These are phyloP conservation scores for Leptopilina myrica DNA, from an alignment of 2,888 invertebrate genomes.

Conservation along the genomic window DNA sequence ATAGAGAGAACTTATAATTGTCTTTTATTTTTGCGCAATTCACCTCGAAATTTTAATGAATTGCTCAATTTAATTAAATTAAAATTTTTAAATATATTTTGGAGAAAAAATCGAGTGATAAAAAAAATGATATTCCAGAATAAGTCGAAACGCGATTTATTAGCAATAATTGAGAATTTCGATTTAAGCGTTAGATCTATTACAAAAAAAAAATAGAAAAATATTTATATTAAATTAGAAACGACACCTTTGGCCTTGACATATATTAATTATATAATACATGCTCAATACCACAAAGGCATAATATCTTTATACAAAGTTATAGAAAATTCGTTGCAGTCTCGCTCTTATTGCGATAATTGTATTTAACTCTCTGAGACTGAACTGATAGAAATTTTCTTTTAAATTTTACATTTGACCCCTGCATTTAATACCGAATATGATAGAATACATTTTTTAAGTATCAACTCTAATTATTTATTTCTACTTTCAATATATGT, in stretches of 20 bases:
- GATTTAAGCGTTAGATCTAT: constrained; percentile 22
- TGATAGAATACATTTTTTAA: constrained; percentile 22
- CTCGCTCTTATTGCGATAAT: constrained; percentile 16
- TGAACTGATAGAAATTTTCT: constrained; percentile 29
- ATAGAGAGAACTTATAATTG: too few relatives aligned
- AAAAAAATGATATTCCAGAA: constrained; percentile 36
- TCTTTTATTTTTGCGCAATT: too few relatives aligned
- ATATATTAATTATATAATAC: constrained; percentile 36
- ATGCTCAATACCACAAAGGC: constrained; percentile 31
- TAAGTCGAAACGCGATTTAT: constrained; percentile 25
- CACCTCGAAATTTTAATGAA: too few relatives aligned
- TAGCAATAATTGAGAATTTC: constrained; percentile 23
- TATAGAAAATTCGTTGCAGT: constrained; percentile 29
- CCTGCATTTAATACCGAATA: constrained; percentile 28
- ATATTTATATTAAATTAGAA: constrained; percentile 32
- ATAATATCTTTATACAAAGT: constrained; percentile 24
- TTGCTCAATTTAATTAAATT: too few relatives aligned
- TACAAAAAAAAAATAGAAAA: constrained; percentile 17
- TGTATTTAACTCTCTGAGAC: constrained; percentile 30
- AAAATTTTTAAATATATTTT: background rate
- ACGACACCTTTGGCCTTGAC: constrained; percentile 37
- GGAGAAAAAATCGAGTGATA: background rate
- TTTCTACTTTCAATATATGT: too few relatives aligned
- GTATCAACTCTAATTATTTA: background rate
- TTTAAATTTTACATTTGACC: constrained; percentile 26